Evolutionary conservation across 2,113 vertebrate genomes (phyloP), one percentile per base, ranked within the genome.

Genomic region (Callipepla californica): DNA sequence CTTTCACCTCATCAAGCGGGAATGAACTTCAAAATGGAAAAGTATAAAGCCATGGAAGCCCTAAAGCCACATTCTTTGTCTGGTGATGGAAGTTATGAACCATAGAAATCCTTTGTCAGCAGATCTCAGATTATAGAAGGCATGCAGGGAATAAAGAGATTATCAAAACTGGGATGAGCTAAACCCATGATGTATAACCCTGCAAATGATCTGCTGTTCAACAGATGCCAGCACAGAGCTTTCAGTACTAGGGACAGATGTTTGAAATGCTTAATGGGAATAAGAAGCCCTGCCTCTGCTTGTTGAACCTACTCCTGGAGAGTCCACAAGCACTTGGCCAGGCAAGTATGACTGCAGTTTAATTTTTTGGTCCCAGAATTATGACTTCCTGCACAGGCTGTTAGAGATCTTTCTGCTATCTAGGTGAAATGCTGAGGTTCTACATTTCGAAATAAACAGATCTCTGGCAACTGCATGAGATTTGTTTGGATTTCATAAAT

Each of bases 111-210:
- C 55, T 45, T 7, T 73, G 57, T 87, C 89, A 92, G 85, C 81
- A 93, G 40, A 95, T 83, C 63, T 87, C 55, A 77, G 42, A 87
- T 92, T 53, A 70, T 8, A 32, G 69, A 67, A 95, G 23, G 45
- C 75, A 67, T 55, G 34, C 17, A 89, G 42, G 55, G 57, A 95
- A 93, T 89, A 91, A 94, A 93, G 72, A 87, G 75, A 91, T 89
- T 80, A 92, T 65, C 67, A 91, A 70, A 95, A 89, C 59, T 55
- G 40, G 38, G 67, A 89, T 94, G 87, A 80, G 70, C 55, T 73
- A 55, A 93, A 0, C 19, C 67, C 15, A 65, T 77, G 91, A 83
- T 1, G 7, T 92, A 77, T 68, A 85, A 47, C 21, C 7, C 42
- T 80, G 50, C 50, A 87, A 93, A 87, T 1, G 38, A 89, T 70